Conservation (phyloP, 2,888 invertebrate species). For the Pogonocherus hispidulus region DNA sequence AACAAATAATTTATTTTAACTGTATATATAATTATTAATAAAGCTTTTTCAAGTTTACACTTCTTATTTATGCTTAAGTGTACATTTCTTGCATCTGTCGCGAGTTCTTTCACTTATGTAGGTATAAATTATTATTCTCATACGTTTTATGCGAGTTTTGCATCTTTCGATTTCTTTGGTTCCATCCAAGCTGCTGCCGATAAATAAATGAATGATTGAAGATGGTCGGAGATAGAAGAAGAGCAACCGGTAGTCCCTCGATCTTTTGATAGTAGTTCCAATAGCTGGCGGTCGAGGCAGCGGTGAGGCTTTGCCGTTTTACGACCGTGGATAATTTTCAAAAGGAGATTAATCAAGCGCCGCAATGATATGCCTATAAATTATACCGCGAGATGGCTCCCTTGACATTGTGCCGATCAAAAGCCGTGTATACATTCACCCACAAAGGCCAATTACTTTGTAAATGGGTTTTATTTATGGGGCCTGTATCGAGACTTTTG, state of each 20-base stretch:
- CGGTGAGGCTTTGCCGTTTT: conserved; percentile 39
- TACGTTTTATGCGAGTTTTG: no score
- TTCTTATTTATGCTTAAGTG: no score
- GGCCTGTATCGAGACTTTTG: conserved; percentile 37
- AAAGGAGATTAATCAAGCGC: conserved; percentile 51
- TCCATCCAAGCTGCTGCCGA: background rate
- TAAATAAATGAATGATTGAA: background rate
- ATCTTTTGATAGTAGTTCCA: background rate
- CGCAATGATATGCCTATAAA: conserved; percentile 51
- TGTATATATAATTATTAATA: no score
- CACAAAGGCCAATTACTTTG: conserved; percentile 52
- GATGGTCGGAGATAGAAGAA: background rate
- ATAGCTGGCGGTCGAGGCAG: background rate
- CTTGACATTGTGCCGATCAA: conserved; percentile 39
- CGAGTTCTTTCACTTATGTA: no score
- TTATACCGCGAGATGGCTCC: conserved; percentile 36
- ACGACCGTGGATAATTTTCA: conserved; percentile 47
- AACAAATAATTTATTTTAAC: no score
- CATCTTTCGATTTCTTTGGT: background rate
- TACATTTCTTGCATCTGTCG: no score
- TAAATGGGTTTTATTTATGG: conserved; percentile 47
- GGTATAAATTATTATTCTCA: no score
- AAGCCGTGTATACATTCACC: conserved; percentile 46
- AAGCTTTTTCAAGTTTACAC: no score
- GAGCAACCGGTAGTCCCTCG: background rate